phyloP scores from a whole-genome alignment of 1,140 invertebrate genomes.

The Acromyrmex heyeri region DNA sequence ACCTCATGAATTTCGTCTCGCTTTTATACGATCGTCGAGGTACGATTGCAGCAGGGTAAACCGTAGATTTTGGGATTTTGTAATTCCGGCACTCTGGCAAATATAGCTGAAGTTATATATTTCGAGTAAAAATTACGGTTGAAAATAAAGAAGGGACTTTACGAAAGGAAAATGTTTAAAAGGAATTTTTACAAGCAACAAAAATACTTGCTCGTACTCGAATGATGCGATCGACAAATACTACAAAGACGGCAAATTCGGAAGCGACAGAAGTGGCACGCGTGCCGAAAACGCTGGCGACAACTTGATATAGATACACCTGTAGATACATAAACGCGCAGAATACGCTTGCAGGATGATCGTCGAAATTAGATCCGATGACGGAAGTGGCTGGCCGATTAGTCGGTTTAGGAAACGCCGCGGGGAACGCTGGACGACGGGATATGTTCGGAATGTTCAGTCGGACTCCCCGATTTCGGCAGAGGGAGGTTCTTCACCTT shows the following conservation, averaged over 20 bases:
- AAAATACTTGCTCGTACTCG: not conserved
- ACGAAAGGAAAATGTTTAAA: not conserved
- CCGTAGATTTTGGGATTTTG: not conserved
- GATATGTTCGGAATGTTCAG: conserved; percentile 23
- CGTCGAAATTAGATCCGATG: conserved; percentile 57
- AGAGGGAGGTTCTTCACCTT: conserved; percentile 68
- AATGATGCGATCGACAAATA: not conserved
- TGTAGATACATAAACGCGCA: conserved; percentile 8
- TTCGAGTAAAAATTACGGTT: not conserved
- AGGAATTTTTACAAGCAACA: not conserved
- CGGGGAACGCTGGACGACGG: conserved; percentile 34
- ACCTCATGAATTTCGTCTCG: conserved; percentile 38
- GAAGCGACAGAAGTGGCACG: not conserved
- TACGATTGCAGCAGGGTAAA: not conserved
- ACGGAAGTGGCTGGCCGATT: conserved; percentile 43
- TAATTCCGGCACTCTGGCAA: not conserved
- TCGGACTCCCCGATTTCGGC: not conserved
- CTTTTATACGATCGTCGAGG: not conserved
- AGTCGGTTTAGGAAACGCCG: conserved; percentile 55
- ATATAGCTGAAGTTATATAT: not conserved
- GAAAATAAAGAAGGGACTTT: not conserved
- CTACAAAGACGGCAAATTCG: not conserved
- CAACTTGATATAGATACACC: not conserved
- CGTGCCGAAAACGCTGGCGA: not conserved
- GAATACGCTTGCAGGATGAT: conserved; percentile 24